Evolutionary conservation across 2,888 invertebrate genomes (phyloP).

Genomic region (Oeneis ivallda): DNA sequence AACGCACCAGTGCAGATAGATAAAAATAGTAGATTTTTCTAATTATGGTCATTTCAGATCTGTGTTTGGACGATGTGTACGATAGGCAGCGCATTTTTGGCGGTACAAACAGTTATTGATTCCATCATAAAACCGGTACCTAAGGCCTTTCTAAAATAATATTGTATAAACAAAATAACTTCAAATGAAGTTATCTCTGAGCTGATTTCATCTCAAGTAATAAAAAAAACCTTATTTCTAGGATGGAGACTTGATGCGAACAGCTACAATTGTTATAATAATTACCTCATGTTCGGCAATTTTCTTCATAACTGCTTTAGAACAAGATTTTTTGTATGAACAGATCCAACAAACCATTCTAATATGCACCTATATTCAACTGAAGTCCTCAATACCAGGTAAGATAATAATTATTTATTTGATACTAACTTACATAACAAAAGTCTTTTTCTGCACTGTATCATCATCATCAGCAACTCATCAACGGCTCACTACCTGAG

Average conservation of each 20-base stretch:
- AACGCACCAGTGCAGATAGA: too few relatives aligned
- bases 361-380: constrained; percentile 59
- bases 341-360: constrained; percentile 60
- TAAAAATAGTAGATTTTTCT: too few relatives aligned
- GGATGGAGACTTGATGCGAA: background rate
- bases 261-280: background rate
- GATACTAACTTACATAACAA: too few relatives aligned
- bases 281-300: background rate
- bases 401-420: too few relatives aligned
- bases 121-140: background rate
- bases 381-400: constrained; percentile 54
- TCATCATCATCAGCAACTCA: too few relatives aligned
- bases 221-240: background rate
- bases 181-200: background rate
- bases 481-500: too few relatives aligned
- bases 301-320: background rate
- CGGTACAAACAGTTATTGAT: background rate
- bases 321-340: constrained; percentile 51
- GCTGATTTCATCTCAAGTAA: background rate
- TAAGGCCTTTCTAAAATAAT: background rate
- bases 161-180: too few relatives aligned
- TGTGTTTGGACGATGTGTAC: background rate
- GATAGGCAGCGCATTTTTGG: background rate
- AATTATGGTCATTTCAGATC: constrained; percentile 5
- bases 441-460: too few relatives aligned